Conservation (phyloP, 2,888 invertebrate genomes). For the Cerastoderma edule region DNA sequence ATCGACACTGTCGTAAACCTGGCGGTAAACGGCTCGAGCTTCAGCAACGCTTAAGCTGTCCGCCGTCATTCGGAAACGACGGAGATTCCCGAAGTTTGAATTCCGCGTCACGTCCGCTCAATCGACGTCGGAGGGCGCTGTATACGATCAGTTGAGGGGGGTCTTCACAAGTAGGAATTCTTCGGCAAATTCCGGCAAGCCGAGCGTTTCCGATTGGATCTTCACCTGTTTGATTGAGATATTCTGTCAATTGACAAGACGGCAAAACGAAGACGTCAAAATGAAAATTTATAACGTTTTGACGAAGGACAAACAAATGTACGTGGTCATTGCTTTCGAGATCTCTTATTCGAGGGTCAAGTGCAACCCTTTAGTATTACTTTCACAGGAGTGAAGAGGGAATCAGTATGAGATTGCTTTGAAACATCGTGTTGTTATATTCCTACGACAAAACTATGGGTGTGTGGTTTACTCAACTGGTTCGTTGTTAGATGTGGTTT, state of each 20-base stretch:
- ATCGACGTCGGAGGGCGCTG: slow-evolving; percentile 58
- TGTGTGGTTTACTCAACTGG: too few species aligned
- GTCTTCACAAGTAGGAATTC: background rate
- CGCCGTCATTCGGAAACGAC: slow-evolving; percentile 41
- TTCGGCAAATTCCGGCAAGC: background rate
- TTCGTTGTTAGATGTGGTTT: too few species aligned
- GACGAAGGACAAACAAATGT: background rate
- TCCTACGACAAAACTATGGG: too few species aligned
- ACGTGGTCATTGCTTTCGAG: background rate
- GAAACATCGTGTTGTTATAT: too few species aligned
- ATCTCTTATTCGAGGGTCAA: background rate
- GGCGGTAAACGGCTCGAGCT: slow-evolving; percentile 41
- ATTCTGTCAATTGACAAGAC: background rate
- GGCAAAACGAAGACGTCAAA: background rate
- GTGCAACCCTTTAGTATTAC: background rate
- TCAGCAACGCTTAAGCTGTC: slow-evolving; percentile 56
- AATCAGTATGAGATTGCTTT: too few species aligned
- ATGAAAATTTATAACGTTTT: background rate
- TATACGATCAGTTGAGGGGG: slow-evolving; percentile 64
- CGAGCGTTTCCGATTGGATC: background rate
- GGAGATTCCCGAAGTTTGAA: background rate
- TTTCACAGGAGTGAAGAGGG: background rate
- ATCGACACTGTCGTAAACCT: slow-evolving; percentile 59
- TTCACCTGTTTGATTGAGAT: background rate
- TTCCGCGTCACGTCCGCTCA: slow-evolving; percentile 28